Base-by-base conservation (phyloP, 2,888 invertebrate genomes). In the Ommatoiulus sabulosus region DNA sequence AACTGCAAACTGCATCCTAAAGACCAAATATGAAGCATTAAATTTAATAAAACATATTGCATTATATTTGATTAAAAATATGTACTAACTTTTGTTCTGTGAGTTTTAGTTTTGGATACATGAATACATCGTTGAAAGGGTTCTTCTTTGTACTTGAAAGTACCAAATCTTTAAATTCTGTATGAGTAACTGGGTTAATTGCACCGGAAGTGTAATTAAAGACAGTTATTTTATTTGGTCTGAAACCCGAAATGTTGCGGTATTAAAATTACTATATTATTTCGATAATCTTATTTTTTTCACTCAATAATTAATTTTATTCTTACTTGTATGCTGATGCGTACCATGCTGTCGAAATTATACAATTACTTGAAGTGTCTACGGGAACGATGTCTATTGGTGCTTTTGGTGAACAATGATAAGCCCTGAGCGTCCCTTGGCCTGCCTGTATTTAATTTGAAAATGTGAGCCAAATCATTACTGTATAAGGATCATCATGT, bases 131-230 rank as follows among this genome's bases (percentile, higher is more conserved):
- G 20, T 24, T 24, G 72, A 7, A 72, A 24, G 72, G 72, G 24
- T 72, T 72, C 72, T 72, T 72, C 24, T 72, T 72, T 72, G 24
- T 20, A n/a, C 8, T 24, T 10, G 72, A 72, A 72, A 72, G 24
- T 24, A 72, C 72, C 20, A 72, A 72, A 20, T 72, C 72, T n/a
- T 72, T 72, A 72, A 72, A 24, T 72, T 72, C 72, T 72, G 24
- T 24, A 72, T 72, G 72, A 72, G 72, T 72, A 24, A 72, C 5
- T 72, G 72, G 72, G 8, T 72, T 72, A 72, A 72, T 7, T 72
- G 24, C 72, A 7, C 72, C 24, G 0, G 72, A 72, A 24, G 24
- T 24, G 72, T 24, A 72, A 72, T 72, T 72, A 24, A 72, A 72
- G 4, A 72, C 72, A 0, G 72, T 24, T 20, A 72, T 72, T 4